These are phyloP conservation scores for Phortica okadai DNA, from an alignment of 2,888 invertebrate species.

Conservation along the genomic window DNA sequence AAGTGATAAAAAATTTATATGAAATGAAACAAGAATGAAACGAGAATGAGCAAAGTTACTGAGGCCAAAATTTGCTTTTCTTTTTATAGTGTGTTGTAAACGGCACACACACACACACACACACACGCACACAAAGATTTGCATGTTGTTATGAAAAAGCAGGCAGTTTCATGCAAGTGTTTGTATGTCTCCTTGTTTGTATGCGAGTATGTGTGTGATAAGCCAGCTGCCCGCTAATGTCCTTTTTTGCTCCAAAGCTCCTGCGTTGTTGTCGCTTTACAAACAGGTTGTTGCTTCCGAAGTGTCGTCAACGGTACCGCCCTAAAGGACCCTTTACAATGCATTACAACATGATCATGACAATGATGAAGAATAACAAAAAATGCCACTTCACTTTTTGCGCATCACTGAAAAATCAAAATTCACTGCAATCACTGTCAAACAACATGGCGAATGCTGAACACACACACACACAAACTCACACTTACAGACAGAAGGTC, in stretches of 20 bases:
- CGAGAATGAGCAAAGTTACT: background rate
- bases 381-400: no score
- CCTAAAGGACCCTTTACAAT: background rate
- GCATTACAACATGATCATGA: background rate
- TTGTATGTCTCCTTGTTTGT: no score
- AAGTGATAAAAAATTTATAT: constrained; percentile 66
- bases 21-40: background rate
- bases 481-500: background rate
- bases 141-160: no score
- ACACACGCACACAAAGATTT: background rate
- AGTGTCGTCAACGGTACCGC: background rate
- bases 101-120: background rate
- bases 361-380: no score
- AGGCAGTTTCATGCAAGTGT: background rate
- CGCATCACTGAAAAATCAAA: no score
- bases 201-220: background rate
- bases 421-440: no score
- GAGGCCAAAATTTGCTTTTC: background rate
- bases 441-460: no score
- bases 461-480: no score
- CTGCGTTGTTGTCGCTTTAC: background rate
- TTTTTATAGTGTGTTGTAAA: background rate
- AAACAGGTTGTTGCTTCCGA: constrained; percentile 40
- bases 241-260: background rate
- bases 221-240: constrained; percentile 7